Conservation (phyloP, 1,140 invertebrate species). For the Caerostris darwini region DNA sequence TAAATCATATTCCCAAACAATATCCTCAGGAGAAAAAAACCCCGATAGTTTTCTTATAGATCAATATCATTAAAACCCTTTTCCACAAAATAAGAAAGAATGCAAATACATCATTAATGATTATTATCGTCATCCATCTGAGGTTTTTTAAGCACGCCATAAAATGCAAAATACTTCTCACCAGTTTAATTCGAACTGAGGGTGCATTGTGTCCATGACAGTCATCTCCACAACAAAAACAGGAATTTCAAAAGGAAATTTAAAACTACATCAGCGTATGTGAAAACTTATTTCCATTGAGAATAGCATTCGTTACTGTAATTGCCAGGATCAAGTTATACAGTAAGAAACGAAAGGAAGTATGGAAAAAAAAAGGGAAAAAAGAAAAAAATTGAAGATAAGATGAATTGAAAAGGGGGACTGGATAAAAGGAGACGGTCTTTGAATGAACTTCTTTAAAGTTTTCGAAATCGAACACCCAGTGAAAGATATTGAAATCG, state of each 20-base stretch:
- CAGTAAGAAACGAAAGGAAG: neutral
- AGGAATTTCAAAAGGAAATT: neutral
- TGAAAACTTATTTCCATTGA: slow-evolving; percentile 13
- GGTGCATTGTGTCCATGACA: neutral
- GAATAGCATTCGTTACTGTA: slow-evolving; percentile 1
- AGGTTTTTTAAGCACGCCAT: neutral
- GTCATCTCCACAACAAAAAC: neutral
- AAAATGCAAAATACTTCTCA: neutral
- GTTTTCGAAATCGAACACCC: slow-evolving; percentile 33
- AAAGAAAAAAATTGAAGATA: neutral
- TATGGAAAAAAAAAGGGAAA: neutral
- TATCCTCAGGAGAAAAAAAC: no score
- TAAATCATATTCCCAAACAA: no score
- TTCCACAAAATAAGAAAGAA: no score
- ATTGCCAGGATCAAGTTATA: neutral
- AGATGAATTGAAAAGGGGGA: neutral
- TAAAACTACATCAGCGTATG: neutral
- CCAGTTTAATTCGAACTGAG: neutral
- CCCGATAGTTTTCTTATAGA: no score
- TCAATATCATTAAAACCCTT: no score
- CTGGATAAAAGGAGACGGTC: neutral
- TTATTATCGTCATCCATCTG: neutral
- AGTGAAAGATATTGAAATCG: slow-evolving; percentile 60
- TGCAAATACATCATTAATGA: neutral
- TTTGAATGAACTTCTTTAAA: slow-evolving; percentile 30